Percentiles rank a stretch among this genome's conserved stretches.
phyloP scores from a whole-genome alignment of 2,888 invertebrate genomes.

The Monoplex corrugatus region DNA sequence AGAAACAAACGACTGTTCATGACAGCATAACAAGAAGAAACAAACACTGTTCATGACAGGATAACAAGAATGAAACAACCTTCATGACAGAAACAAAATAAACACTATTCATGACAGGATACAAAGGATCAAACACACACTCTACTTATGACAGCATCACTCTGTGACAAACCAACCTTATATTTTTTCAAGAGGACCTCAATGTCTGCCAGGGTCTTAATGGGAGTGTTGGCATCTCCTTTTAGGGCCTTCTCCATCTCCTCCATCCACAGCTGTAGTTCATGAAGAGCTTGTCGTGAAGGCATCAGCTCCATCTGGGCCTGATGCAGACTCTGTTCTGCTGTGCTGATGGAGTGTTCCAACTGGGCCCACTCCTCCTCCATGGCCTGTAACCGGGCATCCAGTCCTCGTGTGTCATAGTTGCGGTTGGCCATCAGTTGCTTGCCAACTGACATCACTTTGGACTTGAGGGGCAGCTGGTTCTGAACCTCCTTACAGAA shows the following conservation, averaged over 20 bases:
- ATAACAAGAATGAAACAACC: no score
- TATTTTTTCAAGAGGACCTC: slow-evolving; percentile 77
- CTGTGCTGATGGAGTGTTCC: slow-evolving; percentile 70
- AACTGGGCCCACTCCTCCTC: slow-evolving; percentile 77
- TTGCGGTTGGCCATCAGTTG: slow-evolving; percentile 71
- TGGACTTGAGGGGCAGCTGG: slow-evolving; percentile 73
- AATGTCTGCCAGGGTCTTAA: slow-evolving; percentile 72
- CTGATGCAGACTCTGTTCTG: slow-evolving; percentile 75
- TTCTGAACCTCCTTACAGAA: slow-evolving; percentile 78
- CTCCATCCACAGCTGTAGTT: slow-evolving; percentile 76
- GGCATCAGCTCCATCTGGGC: slow-evolving; percentile 80
- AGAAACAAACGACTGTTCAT: no score
- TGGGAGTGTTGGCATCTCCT: slow-evolving; percentile 67
- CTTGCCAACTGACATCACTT: slow-evolving; percentile 71
- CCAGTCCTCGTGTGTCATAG: slow-evolving; percentile 68
- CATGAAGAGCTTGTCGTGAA: slow-evolving; percentile 77
- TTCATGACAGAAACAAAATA: no score
- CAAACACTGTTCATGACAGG: no score
- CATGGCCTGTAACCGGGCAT: slow-evolving; percentile 62
- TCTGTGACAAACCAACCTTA: slow-evolving; percentile 74
- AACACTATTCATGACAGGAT: no score
- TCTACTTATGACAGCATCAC: no score
- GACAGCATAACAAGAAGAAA: no score
- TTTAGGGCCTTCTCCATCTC: slow-evolving; percentile 69
- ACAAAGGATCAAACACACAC: no score